phyloP scores from a whole-genome alignment of 1,140 invertebrate genomes.

The Cydia strobilella region DNA sequence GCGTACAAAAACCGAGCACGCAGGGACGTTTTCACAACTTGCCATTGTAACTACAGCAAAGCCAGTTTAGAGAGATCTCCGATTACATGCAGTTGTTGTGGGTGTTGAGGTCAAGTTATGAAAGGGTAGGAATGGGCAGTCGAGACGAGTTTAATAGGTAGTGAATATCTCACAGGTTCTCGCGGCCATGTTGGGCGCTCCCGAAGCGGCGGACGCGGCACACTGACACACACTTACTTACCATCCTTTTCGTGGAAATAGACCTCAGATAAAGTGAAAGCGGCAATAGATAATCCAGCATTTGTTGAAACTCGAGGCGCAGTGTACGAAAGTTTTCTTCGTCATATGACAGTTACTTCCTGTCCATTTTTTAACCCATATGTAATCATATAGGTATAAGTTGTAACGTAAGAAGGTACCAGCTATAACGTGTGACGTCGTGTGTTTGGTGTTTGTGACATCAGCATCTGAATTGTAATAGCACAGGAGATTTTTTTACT shows the following conservation, averaged over 20 bases:
- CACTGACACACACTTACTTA: conserved; percentile 77
- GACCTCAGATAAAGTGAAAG: conserved; percentile 77
- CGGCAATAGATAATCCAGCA: conserved; percentile 69
- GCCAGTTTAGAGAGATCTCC: background rate
- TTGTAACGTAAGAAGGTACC: no score
- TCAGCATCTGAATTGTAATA: no score
- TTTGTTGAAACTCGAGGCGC: conserved; percentile 56
- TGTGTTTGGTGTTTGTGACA: no score
- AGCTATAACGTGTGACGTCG: no score
- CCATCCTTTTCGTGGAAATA: conserved; percentile 77
- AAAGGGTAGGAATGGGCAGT: background rate
- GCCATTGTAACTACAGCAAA: background rate
- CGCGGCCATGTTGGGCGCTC: conserved; percentile 40
- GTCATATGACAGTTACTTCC: background rate
- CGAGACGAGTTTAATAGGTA: background rate
- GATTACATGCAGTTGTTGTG: background rate
- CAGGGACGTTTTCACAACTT: background rate
- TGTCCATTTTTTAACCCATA: background rate
- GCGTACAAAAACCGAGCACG: conserved; percentile 59
- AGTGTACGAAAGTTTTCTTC: background rate
- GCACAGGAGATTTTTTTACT: no score
- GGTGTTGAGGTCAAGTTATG: background rate
- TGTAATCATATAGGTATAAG: no score
- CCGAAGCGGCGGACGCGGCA: conserved; percentile 70
- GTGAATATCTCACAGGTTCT: conserved; percentile 1